Percentiles rank a stretch among this genome's conserved stretches.
Conservation (phyloP, 2,797 vertebrate species). For the Pachyuromys duprasi region DNA sequence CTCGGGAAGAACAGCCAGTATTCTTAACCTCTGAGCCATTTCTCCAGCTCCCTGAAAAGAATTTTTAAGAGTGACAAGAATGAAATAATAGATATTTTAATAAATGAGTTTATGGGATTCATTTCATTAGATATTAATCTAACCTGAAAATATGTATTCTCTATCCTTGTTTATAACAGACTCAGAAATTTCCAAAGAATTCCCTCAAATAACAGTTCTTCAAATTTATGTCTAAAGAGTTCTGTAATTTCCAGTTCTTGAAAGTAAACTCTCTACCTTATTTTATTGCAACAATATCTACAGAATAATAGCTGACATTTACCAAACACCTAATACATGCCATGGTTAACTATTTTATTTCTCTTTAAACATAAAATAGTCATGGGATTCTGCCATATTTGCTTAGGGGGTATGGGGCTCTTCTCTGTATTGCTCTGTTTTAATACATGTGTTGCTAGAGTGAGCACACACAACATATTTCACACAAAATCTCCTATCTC, state of each 20-base stretch:
- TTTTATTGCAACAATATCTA: constrained; percentile 24
- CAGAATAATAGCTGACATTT: constrained; percentile 6
- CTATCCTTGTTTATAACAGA: background rate
- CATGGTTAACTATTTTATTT: background rate
- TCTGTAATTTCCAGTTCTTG: constrained; percentile 11
- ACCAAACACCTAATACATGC: background rate
- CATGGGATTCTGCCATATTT: background rate
- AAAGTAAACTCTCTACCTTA: background rate
- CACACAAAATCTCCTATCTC: background rate
- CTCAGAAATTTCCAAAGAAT: background rate
- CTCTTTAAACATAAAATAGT: background rate
- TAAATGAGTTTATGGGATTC: background rate
- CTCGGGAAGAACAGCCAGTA: background rate
- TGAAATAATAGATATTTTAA: background rate
- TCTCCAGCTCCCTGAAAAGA: background rate
- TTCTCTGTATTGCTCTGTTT: background rate
- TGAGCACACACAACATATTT: background rate
- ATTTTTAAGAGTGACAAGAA: background rate
- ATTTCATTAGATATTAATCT: background rate
- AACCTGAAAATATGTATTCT: background rate
- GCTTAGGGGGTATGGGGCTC: background rate
- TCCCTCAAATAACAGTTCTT: background rate
- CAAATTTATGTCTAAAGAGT: background rate
- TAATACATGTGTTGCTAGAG: background rate
- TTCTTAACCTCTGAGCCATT: background rate